Evolutionary conservation across 1,140 invertebrate species (phyloP).

Genomic region (Phenacoccus solenopsis): DNA sequence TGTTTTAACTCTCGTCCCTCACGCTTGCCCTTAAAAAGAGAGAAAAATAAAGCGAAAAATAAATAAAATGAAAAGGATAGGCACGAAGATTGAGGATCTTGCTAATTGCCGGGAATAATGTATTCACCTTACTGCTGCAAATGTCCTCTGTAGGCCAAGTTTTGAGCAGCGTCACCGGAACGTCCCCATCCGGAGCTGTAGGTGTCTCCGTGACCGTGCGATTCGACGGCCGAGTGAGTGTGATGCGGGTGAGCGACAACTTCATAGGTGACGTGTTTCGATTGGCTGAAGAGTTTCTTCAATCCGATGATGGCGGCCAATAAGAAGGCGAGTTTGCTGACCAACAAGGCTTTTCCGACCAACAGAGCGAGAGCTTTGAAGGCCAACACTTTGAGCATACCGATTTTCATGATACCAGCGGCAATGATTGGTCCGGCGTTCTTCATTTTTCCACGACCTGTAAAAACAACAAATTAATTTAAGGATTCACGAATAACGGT

Average conservation of each 20-base stretch:
- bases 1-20: too few relatives aligned
- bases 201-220: constrained; percentile 29
- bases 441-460: constrained; percentile 57
- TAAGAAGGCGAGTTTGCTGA: constrained; percentile 67
- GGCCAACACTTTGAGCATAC: constrained; percentile 58
- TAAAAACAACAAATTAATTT: neutral
- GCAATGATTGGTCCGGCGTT: constrained; percentile 60
- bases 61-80: too few relatives aligned
- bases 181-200: constrained; percentile 42
- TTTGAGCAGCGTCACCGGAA: constrained; percentile 42
- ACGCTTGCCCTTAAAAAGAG: too few relatives aligned
- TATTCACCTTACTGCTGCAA: constrained; percentile 25
- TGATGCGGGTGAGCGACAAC: constrained; percentile 54
- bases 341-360: constrained; percentile 65
- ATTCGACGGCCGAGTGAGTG: constrained; percentile 36
- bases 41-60: too few relatives aligned
- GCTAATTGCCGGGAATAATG: too few relatives aligned
- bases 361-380: constrained; percentile 67
- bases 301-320: constrained; percentile 63
- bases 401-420: constrained; percentile 61
- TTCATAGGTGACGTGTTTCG: constrained; percentile 61
- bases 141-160: constrained; percentile 50
- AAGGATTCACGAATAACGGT: too few relatives aligned
- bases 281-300: constrained; percentile 62
- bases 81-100: too few relatives aligned